phyloP scores from a whole-genome alignment of 2,888 invertebrate species.

The Melieria crassipennis region DNA sequence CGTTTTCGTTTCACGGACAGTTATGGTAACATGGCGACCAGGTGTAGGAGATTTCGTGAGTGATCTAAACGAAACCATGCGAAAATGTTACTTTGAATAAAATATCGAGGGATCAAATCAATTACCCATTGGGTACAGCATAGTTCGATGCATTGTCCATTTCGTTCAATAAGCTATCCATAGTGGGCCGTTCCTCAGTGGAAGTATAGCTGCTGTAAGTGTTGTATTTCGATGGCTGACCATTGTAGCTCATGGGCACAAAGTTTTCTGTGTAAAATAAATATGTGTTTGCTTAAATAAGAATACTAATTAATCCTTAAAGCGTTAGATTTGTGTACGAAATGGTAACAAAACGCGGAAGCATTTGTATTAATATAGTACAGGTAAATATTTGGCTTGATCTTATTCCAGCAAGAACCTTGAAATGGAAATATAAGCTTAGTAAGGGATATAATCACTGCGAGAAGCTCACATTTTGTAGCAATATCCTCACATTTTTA shows the following conservation, averaged over 20 bases:
- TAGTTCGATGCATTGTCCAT: slow-evolving; percentile 70
- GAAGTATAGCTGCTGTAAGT: slow-evolving; percentile 59
- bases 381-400: no score
- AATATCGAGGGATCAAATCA: slow-evolving; percentile 5
- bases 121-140: slow-evolving; percentile 80
- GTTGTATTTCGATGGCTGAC: slow-evolving; percentile 64
- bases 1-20: slow-evolving; percentile 71
- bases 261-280: slow-evolving; percentile 50
- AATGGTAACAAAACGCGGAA: no score
- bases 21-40: slow-evolving; percentile 70
- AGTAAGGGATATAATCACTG: no score
- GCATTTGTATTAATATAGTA: background rate
- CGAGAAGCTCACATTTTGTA: no score
- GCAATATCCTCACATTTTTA: no score
- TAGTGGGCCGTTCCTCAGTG: slow-evolving; percentile 75
- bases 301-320: background rate
- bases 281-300: background rate
- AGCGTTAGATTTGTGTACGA: no score
- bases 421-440: no score
- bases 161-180: slow-evolving; percentile 90
- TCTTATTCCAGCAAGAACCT: no score
- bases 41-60: slow-evolving; percentile 60
- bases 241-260: slow-evolving; percentile 57
- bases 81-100: background rate
- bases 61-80: slow-evolving; percentile 38